A percentile compares a stretch with the other conserved stretches of the same genome.
Conservation (phyloP, 2,797 vertebrate genomes). For the Pipistrellus pipistrellus region DNA sequence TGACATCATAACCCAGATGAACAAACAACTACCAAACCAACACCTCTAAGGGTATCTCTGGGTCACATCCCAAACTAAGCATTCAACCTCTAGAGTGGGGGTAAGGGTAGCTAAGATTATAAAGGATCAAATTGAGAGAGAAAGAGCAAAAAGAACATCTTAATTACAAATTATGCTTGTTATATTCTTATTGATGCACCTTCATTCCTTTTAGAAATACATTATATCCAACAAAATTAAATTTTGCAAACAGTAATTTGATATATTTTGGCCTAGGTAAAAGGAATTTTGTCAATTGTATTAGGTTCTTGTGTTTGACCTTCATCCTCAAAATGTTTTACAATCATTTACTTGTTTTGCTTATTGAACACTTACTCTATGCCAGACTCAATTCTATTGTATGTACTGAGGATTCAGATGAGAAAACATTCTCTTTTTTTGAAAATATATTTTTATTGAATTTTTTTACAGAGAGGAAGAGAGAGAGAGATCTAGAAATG, state of each 20-base stretch:
- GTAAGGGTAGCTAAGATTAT: background rate
- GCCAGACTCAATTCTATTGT: background rate
- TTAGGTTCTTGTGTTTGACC: background rate
- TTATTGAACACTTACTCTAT: background rate
- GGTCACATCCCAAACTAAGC: background rate
- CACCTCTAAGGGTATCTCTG: background rate
- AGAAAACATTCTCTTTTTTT: background rate
- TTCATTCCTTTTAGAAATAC: background rate
- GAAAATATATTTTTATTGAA: too few species aligned
- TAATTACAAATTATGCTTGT: background rate
- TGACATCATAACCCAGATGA: background rate
- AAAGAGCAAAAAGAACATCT: background rate
- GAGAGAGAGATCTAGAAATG: too few species aligned
- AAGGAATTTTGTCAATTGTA: background rate
- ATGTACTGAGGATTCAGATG: background rate
- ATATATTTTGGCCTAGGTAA: background rate
- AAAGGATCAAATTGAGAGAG: background rate
- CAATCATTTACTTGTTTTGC: background rate
- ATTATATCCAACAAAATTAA: background rate
- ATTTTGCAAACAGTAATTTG: background rate
- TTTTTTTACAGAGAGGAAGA: too few species aligned
- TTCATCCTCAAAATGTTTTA: background rate
- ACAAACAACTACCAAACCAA: background rate
- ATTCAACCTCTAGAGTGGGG: background rate
- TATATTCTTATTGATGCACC: background rate